Percentiles rank a stretch among this genome's conserved stretches.
Conservation (phyloP, 2,113 vertebrate species). For the Globicephala melas region DNA sequence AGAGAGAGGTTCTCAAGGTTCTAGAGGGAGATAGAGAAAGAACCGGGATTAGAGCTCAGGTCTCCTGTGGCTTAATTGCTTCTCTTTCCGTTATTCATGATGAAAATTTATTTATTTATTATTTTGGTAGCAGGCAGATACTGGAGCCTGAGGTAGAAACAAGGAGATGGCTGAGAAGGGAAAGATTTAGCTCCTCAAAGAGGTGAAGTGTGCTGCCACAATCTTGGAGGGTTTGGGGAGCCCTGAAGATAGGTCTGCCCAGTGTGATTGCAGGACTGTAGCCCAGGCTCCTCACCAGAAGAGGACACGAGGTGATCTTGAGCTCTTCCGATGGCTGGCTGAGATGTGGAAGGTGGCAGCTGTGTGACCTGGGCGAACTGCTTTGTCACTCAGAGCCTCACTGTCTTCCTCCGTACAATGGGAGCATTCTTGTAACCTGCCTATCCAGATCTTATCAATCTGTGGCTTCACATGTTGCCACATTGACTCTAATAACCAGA, state of each 20-base stretch:
- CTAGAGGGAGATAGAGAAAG: neutral
- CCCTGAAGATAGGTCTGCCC: accelerated
- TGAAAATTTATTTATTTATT: neutral
- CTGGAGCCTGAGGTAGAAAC: neutral
- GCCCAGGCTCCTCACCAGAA: neutral
- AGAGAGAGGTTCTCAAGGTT: neutral
- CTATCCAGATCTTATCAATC: neutral
- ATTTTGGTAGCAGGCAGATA: neutral
- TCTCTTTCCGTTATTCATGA: neutral
- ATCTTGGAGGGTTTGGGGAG: neutral
- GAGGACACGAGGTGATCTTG: neutral
- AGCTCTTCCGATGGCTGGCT: neutral
- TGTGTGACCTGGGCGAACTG: no score
- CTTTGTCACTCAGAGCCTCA: neutral
- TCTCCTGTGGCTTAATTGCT: neutral
- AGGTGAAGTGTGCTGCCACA: neutral
- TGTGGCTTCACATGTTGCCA: neutral
- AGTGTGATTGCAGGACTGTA: neutral
- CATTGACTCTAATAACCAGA: neutral
- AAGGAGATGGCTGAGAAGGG: neutral
- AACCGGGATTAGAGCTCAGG: neutral
- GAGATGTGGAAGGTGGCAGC: neutral
- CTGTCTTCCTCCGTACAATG: neutral
- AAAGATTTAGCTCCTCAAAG: neutral
- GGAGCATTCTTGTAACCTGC: no score